Evolutionary conservation across 2,113 vertebrate genomes (phyloP), one percentile per base, ranked within the genome.

Genomic region (Semnornis frantzii): DNA sequence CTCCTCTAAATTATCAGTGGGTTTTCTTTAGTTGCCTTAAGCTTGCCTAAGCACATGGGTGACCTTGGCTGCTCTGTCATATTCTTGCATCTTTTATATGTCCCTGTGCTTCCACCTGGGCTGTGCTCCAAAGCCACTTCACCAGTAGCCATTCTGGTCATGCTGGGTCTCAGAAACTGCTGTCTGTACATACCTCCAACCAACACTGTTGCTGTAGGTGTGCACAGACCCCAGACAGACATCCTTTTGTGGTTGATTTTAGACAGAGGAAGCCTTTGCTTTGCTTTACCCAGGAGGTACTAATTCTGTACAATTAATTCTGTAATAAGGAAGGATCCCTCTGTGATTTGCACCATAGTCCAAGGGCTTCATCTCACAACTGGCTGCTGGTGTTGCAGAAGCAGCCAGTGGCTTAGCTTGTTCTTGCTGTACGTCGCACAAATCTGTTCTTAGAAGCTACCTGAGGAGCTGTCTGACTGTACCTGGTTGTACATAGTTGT

Each of bases 11-110:
- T 77, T 87, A 73, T 75, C 79, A 57, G 15, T 75, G 81, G 60
- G 68, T 64, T 89, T 65, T 34, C 87, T 83, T 85, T 92, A 93
- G 75, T 94, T 97, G 94, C 97, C 94, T 94, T 95, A 72, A 52
- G 72, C 60, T 73, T 77, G 57, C 81, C 92, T n/a, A n/a, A 95
- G 82, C 92, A 72, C 25, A 4, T 42, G 37, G 52, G 34, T 58
- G 60, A 96, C 87, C 74, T 82, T 85, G 39, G 69, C 63, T 89
- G 68, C 60, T 80, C 71, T 87, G 74, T 93, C 83, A 5, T 68
- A 27, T 44, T 83, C 79, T 68, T 33, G 42, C 46, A 31, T 88
- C 37, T 54, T 59, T 46, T 63, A 2, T 4, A 28, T 20, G 57
- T 77, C 75, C 9, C 2, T 28, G 79, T 48, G 65, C 90, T 90